Percentiles rank a stretch among this genome's conserved stretches.
phyloP scores from a whole-genome alignment of 2,113 vertebrate species.

The Bettongia penicillata region DNA sequence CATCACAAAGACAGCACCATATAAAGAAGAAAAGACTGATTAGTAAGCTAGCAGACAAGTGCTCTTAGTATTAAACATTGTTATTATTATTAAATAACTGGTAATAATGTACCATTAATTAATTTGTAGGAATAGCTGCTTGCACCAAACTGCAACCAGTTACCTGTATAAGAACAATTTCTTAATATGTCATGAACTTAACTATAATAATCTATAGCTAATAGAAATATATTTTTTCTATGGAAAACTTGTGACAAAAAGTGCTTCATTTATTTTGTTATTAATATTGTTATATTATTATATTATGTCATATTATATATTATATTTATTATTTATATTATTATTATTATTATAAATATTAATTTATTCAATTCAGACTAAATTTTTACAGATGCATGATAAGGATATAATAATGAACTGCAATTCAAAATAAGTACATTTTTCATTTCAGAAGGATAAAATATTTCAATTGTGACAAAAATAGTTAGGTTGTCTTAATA shows the following conservation, averaged over 20 bases:
- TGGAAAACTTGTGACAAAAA: conserved; percentile 43
- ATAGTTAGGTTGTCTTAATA: too few species aligned
- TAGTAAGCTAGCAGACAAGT: conserved; percentile 60
- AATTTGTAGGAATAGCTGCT: conserved; percentile 83
- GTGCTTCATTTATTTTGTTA: too few species aligned
- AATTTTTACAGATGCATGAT: conserved; percentile 18
- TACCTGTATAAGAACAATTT: conserved; percentile 90
- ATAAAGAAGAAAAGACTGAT: conserved; percentile 78
- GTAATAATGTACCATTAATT: conserved; percentile 93
- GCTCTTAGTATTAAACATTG: neutral
- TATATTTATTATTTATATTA: too few species aligned
- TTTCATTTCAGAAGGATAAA: conserved; percentile 37
- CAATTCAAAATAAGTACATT: conserved; percentile 8
- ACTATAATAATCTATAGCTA: conserved; percentile 65
- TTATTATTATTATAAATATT: too few species aligned
- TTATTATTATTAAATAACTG: conserved; percentile 37
- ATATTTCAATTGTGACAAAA: neutral
- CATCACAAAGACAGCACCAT: conserved; percentile 59
- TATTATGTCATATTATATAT: too few species aligned
- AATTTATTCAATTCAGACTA: neutral
- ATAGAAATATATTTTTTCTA: conserved; percentile 42
- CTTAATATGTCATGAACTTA: conserved; percentile 78
- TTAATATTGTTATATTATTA: too few species aligned
- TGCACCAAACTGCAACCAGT: conserved; percentile 91
- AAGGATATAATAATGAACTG: conserved; percentile 12